phyloP scores from a whole-genome alignment of 2,888 invertebrate species.

The Syrista parreyssii region DNA sequence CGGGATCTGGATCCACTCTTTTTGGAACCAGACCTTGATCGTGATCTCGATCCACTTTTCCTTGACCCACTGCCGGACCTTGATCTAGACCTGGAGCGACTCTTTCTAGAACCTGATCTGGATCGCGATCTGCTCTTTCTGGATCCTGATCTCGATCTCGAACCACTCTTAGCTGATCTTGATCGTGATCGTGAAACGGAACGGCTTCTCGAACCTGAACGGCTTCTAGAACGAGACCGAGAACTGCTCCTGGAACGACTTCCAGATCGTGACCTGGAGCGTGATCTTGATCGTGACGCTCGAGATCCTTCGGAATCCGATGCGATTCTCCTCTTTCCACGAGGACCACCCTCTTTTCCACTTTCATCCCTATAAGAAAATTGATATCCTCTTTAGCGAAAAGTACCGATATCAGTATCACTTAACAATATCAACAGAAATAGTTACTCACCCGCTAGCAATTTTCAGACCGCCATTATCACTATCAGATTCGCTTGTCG shows the following conservation, averaged over 20 bases:
- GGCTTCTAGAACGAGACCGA: conserved; percentile 58
- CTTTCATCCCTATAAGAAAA: conserved; percentile 60
- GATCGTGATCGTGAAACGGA: conserved; percentile 66
- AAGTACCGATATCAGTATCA: conserved; percentile 30
- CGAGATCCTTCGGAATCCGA: conserved; percentile 74
- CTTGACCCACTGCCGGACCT: conserved; percentile 27
- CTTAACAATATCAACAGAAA: conserved; percentile 43
- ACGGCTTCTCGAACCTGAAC: conserved; percentile 56
- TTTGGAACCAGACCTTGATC: conserved; percentile 59
- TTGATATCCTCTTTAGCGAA: not conserved
- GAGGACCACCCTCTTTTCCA: conserved; percentile 67
- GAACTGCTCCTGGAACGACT: conserved; percentile 47
- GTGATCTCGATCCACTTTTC: conserved; percentile 50
- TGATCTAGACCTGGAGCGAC: conserved; percentile 33
- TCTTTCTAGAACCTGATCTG: conserved; percentile 50
- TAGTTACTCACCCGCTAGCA: conserved; percentile 69
- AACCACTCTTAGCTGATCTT: conserved; percentile 42
- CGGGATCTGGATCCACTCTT: conserved; percentile 59
- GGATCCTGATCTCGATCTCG: conserved; percentile 42
- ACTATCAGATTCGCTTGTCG: conserved; percentile 85
- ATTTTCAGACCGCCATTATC: conserved; percentile 73
- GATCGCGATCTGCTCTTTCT: conserved; percentile 61
- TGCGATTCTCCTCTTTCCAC: conserved; percentile 70
- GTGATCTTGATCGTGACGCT: conserved; percentile 48
- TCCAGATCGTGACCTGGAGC: conserved; percentile 51